A percentile compares a stretch with the other conserved stretches of the same genome.
phyloP scores from a whole-genome alignment of 1,140 invertebrate genomes.

The Dendrolimus kikuchii region DNA sequence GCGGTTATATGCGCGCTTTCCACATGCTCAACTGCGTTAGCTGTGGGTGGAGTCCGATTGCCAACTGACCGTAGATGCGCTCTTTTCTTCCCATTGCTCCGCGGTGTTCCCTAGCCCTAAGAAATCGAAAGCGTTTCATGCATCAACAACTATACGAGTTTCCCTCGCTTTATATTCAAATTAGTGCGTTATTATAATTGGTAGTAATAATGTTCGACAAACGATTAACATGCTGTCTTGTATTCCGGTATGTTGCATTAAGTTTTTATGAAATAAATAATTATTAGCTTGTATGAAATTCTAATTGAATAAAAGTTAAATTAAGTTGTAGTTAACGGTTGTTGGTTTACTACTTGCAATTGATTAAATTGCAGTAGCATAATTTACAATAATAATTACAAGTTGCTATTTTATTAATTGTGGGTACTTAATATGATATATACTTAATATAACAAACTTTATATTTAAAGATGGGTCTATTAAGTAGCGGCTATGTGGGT shows the following conservation, averaged over 20 bases:
- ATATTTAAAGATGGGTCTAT: no score
- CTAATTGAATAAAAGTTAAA: not conserved
- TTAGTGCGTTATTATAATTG: constrained; percentile 42
- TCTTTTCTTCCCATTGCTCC: constrained; percentile 13
- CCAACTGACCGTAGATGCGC: constrained; percentile 33
- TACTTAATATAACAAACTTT: no score
- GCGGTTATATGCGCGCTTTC: constrained; percentile 26
- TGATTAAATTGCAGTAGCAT: no score
- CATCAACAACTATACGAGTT: constrained; percentile 48
- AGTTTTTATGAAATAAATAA: constrained; percentile 1
- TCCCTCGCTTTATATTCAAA: constrained; percentile 42
- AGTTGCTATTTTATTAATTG: no score
- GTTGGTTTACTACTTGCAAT: not conserved
- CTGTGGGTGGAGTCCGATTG: constrained; percentile 32
- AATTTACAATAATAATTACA: no score
- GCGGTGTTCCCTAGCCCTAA: constrained; percentile 39
- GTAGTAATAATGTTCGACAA: constrained; percentile 26
- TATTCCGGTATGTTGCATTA: constrained; percentile 21
- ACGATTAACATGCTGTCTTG: constrained; percentile 24
- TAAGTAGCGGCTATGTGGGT: no score
- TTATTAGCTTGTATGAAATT: constrained; percentile 1
- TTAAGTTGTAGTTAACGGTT: not conserved
- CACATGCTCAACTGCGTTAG: constrained; percentile 47
- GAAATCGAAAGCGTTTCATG: constrained; percentile 67
- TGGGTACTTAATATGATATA: no score